phyloP scores from a whole-genome alignment of 2,113 vertebrate species.

The Menidia beryllina region DNA sequence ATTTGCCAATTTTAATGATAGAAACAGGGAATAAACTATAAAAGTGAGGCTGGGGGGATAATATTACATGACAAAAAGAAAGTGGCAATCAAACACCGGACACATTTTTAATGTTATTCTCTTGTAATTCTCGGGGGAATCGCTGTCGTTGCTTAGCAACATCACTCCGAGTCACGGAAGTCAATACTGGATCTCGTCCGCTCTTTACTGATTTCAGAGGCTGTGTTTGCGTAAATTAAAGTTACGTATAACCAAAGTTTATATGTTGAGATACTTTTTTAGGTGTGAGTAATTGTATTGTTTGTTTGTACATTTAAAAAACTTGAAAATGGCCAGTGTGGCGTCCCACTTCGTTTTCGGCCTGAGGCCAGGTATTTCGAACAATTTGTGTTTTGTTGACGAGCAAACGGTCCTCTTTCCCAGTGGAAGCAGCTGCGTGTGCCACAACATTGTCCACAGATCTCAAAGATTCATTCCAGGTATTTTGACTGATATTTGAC shows the following conservation, averaged over 20 bases:
- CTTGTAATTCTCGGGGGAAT: slow-evolving; percentile 31
- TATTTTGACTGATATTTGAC: slow-evolving; percentile 45
- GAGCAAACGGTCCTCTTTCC: slow-evolving; percentile 90
- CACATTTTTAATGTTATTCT: not conserved
- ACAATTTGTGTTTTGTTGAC: slow-evolving; percentile 88
- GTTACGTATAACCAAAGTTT: not conserved
- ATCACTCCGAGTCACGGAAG: slow-evolving; percentile 21
- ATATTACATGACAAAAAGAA: too few species aligned
- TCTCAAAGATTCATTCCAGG: slow-evolving; percentile 91
- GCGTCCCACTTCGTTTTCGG: slow-evolving; percentile 86
- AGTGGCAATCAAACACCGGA: too few species aligned
- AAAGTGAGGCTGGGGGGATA: too few species aligned
- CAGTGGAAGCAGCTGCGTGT: slow-evolving; percentile 88
- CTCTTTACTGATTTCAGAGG: not conserved
- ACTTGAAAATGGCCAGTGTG: slow-evolving; percentile 37
- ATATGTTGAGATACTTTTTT: not conserved
- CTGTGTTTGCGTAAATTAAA: too few species aligned
- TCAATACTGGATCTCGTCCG: fast-evolving
- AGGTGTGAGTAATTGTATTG: not conserved
- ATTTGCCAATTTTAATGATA: too few species aligned
- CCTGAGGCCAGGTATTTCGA: slow-evolving; percentile 82
- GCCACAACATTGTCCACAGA: slow-evolving; percentile 86
- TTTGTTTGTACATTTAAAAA: fast-evolving
- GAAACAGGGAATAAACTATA: too few species aligned
- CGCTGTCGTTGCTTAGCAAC: slow-evolving; percentile 53